A percentile compares a stretch with the other conserved stretches of the same genome.
Evolutionary conservation across 2,888 invertebrate genomes (phyloP).

Genomic region (Tinea trinotella): DNA sequence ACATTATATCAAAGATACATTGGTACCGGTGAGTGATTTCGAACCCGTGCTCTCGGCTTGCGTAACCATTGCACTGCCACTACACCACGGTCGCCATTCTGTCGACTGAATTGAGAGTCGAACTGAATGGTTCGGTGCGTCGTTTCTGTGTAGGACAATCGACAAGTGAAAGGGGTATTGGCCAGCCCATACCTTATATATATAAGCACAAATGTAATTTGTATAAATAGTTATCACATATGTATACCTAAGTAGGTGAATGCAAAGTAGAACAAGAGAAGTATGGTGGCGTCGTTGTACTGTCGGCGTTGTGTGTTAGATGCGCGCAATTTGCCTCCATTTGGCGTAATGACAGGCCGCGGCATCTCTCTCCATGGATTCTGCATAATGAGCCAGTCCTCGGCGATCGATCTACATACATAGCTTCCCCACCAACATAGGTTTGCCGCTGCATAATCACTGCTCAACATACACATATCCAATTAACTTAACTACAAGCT

Average conservation of each 20-base stretch:
- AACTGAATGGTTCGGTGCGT: no score
- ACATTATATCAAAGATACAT: no score
- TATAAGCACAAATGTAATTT: no score
- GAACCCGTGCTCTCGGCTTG: no score
- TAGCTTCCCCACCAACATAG: background rate
- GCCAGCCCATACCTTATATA: no score
- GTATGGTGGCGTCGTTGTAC: conserved; percentile 5
- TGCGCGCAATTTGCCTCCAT: conserved; percentile 68
- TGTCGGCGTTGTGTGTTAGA: conserved; percentile 52
- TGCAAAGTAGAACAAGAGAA: background rate
- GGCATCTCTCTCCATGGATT: conserved; percentile 37
- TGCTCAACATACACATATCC: background rate
- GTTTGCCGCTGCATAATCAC: conserved; percentile 12
- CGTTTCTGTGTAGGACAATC: no score
- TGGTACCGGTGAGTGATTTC: no score
- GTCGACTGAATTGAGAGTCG: no score
- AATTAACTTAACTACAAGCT: conserved; percentile 1
- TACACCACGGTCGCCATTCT: no score
- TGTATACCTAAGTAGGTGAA: background rate
- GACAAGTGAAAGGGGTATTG: no score
- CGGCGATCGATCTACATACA: conserved; percentile 44
- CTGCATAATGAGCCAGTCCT: conserved; percentile 66
- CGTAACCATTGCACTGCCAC: no score
- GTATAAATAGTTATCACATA: background rate
- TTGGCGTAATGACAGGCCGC: conserved; percentile 67